Percentiles rank a stretch among this genome's conserved stretches.
Evolutionary conservation across 1,140 invertebrate species (phyloP).

Genomic region (Bombus cullumanus): DNA sequence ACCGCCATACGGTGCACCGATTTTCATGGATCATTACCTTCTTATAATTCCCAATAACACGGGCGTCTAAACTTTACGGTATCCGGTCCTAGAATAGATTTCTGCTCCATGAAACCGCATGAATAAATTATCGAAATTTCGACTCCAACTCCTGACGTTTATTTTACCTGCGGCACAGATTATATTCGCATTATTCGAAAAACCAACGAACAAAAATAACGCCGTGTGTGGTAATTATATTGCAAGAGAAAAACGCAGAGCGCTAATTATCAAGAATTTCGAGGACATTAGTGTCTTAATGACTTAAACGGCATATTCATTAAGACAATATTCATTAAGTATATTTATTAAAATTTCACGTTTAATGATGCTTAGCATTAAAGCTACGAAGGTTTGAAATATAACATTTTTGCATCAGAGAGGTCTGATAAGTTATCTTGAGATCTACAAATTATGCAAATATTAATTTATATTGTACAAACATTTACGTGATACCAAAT

Average conservation of each 20-base stretch:
- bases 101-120: neutral
- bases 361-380: too few species aligned
- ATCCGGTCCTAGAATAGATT: conserved; percentile 4
- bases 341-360: too few species aligned
- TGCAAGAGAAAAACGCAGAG: neutral
- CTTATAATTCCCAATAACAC: conserved; percentile 14
- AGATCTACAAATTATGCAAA: too few species aligned
- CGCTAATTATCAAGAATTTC: neutral
- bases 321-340: too few species aligned
- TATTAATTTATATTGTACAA: too few species aligned
- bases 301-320: too few species aligned
- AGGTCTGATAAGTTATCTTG: too few species aligned
- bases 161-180: neutral
- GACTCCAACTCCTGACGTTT: neutral
- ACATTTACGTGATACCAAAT: too few species aligned
- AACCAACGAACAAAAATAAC: neutral
- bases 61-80: neutral
- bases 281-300: neutral
- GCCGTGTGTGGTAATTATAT: neutral
- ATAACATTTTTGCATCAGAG: too few species aligned
- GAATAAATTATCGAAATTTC: conserved; percentile 24
- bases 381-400: too few species aligned
- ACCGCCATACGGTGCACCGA: neutral
- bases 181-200: neutral
- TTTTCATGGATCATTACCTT: conserved; percentile 12